phyloP scores from a whole-genome alignment of 2,888 invertebrate species.

The Aplocera efformata region DNA sequence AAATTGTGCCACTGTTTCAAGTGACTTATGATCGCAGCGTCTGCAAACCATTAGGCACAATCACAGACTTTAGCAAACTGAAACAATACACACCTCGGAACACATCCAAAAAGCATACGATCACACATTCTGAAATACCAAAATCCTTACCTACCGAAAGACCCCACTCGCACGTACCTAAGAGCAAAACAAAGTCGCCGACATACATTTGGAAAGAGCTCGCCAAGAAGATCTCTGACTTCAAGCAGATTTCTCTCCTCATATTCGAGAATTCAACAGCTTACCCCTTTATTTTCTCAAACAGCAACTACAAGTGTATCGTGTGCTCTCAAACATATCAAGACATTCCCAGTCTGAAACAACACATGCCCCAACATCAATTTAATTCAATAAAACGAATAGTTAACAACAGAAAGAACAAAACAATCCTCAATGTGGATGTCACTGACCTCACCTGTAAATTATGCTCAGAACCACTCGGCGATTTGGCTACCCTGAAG shows the following conservation, averaged over 20 bases:
- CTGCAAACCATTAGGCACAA: conserved; percentile 65
- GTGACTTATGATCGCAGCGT: conserved; percentile 66
- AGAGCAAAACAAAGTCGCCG: conserved; percentile 25
- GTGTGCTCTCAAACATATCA: conserved; percentile 49
- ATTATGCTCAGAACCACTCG: conserved; percentile 42
- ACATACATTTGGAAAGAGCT: too few relatives aligned
- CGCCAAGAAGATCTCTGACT: conserved; percentile 46
- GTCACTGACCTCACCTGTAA: conserved; percentile 52
- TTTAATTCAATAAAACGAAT: conserved; percentile 44
- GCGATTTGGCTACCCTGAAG: conserved; percentile 45
- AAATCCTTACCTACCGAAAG: too few relatives aligned
- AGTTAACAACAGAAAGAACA: conserved; percentile 44
- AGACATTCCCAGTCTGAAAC: conserved; percentile 42
- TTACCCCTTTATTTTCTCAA: conserved; percentile 56
- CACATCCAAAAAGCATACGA: conserved; percentile 37
- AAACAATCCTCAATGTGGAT: conserved; percentile 58
- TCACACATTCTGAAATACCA: too few relatives aligned
- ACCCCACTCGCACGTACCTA: conserved; percentile 49
- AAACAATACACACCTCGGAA: conserved; percentile 20
- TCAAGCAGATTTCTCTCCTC: conserved; percentile 57
- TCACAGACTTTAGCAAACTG: conserved; percentile 55
- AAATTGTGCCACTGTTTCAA: conserved; percentile 61
- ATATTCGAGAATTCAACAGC: conserved; percentile 56
- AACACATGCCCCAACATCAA: conserved; percentile 45
- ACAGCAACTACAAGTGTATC: conserved; percentile 61